Evolutionary conservation across 64 coral and sea anemone genomes (phyloP).

Genomic region (Dendrophyllia cribrosa): DNA sequence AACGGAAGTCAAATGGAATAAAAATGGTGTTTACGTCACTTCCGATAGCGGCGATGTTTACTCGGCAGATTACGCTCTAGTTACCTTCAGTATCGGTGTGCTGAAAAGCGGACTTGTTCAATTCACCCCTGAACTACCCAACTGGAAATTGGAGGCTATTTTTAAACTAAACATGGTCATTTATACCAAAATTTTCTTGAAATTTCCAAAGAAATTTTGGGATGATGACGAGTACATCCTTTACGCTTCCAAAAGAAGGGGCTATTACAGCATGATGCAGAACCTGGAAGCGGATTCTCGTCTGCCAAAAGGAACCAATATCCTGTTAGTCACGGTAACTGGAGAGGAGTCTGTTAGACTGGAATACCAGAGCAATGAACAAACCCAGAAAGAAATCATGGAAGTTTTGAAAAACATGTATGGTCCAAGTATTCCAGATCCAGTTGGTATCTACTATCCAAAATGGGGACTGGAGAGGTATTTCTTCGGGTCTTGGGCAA

Average conservation of each 20-base stretch:
- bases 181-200: conserved; percentile 87
- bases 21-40: conserved; percentile 47
- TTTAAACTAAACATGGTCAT: conserved; percentile 80
- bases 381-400: conserved; percentile 79
- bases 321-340: conserved; percentile 78
- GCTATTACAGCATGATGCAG: conserved; percentile 82
- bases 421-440: conserved; percentile 63
- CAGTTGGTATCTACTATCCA: conserved; percentile 55
- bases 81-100: conserved; percentile 88
- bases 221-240: conserved; percentile 77
- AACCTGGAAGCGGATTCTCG: conserved; percentile 72
- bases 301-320: conserved; percentile 68
- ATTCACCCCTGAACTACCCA: conserved; percentile 59
- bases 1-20: conserved; percentile 45
- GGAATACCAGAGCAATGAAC: conserved; percentile 49
- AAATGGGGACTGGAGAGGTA: conserved; percentile 63
- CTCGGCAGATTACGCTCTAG: conserved; percentile 62
- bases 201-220: conserved; percentile 88
- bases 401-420: conserved; percentile 65
- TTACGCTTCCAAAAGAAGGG: conserved; percentile 69
- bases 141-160: conserved; percentile 73
- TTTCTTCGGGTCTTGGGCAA: conserved; percentile 64
- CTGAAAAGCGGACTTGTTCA: conserved; percentile 60
- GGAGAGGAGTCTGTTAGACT: conserved; percentile 73
- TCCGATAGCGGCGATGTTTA: conserved; percentile 47